Evolutionary conservation across 2,113 vertebrate genomes (phyloP), one percentile per base, ranked within the genome.

Genomic region (Pygathrix nemaeus): DNA sequence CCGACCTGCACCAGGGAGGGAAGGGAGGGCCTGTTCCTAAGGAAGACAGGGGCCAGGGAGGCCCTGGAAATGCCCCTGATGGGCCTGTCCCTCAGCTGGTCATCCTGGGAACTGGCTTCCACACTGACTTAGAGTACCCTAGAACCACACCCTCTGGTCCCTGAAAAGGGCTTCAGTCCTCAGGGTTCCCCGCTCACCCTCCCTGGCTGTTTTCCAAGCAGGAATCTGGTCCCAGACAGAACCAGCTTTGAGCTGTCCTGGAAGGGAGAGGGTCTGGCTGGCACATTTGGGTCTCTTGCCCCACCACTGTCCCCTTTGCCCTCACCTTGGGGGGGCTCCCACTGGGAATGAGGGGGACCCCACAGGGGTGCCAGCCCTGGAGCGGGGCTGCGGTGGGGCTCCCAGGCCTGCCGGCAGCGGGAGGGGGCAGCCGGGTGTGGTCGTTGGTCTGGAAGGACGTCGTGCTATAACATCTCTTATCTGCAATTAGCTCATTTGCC

Each of bases 401-500:
- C 30, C 90, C 66, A 4, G 0, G 3, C 57, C 87, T 18, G 84
- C 48, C 8, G 5, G 76, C 21, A 3, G 66, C 0, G 73, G 88
- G 85, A 7, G 68, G 48, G 88, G 70, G 45, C 8, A 8, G 64
- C 2, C 0, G 68, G 92, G 76, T 88, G 95, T 83, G 95, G 97
- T 57, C 92, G 88, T 13, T 48, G 45, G 0, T 95, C 94, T 61
- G 90, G 92, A 50, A 98, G 98, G 97, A 96, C 81, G 96, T 45
- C 83, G 68, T 97, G 85, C 98, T 98, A 97, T 99, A 99, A 99
- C 95, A 66, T 98, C 97, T 98, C 97, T 98, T 97, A 97, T 98
- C 97, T 99, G 98, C 98, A 99, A 98, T 99, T 97, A 99, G 99
- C 98, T 99, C 99, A 88, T 91, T 99, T 98, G 99, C 99, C 91